These are phyloP conservation scores for Hypomecis atomaria DNA, from an alignment of 2,888 invertebrate species.

Conservation along the genomic window DNA sequence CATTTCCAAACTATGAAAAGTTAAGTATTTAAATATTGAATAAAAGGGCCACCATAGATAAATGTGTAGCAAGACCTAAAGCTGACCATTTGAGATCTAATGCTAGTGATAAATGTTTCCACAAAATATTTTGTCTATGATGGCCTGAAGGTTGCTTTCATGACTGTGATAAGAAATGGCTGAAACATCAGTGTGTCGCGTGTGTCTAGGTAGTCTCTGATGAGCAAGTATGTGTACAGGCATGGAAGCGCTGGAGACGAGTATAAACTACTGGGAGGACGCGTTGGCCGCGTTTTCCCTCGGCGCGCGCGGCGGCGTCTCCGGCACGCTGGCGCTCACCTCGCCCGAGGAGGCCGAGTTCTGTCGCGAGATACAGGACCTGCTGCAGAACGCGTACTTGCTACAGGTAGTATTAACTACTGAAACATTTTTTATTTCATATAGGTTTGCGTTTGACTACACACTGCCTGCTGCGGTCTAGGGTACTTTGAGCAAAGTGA, in stretches of 20 bases:
- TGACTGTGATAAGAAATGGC: too few species aligned
- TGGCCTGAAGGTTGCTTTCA: not conserved
- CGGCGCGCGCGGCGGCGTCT: conserved; percentile 82
- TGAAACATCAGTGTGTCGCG: too few species aligned
- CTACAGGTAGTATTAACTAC: conserved; percentile 81
- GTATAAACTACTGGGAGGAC: conserved; percentile 98
- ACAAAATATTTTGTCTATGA: not conserved
- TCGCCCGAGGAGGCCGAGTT: conserved; percentile 95
- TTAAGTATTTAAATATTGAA: conserved; percentile 20
- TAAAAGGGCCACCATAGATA: not conserved
- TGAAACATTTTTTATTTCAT: too few species aligned
- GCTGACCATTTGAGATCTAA: too few species aligned
- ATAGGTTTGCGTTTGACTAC: too few species aligned
- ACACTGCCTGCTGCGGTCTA: too few species aligned
- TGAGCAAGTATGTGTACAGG: conserved; percentile 82
- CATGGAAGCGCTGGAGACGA: conserved; percentile 96
- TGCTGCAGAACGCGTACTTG: conserved; percentile 93
- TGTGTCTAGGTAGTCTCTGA: too few species aligned
- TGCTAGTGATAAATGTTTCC: too few species aligned
- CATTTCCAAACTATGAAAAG: conserved; percentile 12
- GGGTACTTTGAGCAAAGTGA: too few species aligned
- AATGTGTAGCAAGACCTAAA: not conserved
- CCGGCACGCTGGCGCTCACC: conserved; percentile 87
- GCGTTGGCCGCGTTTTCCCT: conserved; percentile 92
- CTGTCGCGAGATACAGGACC: conserved; percentile 90